Percentiles rank a stretch among this genome's conserved stretches.
These are phyloP conservation scores for Diloba caeruleocephala DNA, from an alignment of 2,888 invertebrate genomes.

Conservation along the genomic window DNA sequence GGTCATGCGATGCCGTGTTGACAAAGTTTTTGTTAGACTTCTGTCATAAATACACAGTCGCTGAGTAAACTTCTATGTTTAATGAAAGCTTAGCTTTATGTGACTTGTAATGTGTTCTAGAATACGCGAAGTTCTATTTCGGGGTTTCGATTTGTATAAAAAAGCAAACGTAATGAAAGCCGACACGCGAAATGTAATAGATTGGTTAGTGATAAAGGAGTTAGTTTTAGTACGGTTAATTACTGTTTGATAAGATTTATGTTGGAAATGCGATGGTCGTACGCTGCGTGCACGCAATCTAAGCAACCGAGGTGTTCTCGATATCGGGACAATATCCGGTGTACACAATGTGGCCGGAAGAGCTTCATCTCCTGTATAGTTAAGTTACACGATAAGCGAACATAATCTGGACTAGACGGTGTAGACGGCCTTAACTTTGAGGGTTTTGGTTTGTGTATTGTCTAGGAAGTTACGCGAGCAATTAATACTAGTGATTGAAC, in stretches of 20 bases:
- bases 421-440: constrained; percentile 4
- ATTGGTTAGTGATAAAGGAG: constrained; percentile 47
- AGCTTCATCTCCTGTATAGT: constrained; percentile 44
- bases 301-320: constrained; percentile 20
- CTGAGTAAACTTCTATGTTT: constrained; percentile 45
- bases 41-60: constrained; percentile 44
- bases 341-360: constrained; percentile 45
- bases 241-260: constrained; percentile 44
- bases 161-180: constrained; percentile 49
- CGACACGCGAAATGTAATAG: constrained; percentile 58
- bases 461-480: constrained; percentile 15
- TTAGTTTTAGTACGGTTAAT: constrained; percentile 52
- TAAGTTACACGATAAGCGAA: constrained; percentile 25
- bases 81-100: constrained; percentile 38
- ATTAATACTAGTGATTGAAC: constrained; percentile 14
- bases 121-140: constrained; percentile 25
- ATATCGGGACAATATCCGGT: constrained; percentile 53
- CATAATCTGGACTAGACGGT: constrained; percentile 17
- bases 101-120: constrained; percentile 12
- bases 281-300: constrained; percentile 54
- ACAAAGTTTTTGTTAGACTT: constrained; percentile 61
- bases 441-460: constrained; percentile 10
- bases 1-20: constrained; percentile 47
- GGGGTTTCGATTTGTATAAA: constrained; percentile 12
- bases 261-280: constrained; percentile 34